phyloP scores from a whole-genome alignment of 2,888 invertebrate species.

The Polylopha cassiicola region DNA sequence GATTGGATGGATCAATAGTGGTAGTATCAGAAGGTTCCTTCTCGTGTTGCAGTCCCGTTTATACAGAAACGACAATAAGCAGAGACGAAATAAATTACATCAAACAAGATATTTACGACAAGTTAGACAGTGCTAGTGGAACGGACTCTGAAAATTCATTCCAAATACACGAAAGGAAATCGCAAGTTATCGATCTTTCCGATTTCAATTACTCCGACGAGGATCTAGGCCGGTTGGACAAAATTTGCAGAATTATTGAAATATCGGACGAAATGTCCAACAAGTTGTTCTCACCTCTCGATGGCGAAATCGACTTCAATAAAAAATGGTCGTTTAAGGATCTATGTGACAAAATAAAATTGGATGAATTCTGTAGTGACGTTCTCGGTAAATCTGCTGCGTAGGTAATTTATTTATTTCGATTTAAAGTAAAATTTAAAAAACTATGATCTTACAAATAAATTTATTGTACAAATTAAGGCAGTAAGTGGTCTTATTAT shows the following conservation, averaged over 20 bases:
- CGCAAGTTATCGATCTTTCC: constrained; percentile 54
- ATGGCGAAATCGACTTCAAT: constrained; percentile 28
- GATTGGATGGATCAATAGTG: constrained; percentile 22
- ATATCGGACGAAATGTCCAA: constrained; percentile 68
- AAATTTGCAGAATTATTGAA: constrained; percentile 68
- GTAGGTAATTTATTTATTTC: constrained; percentile 16
- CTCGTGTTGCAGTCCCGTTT: constrained; percentile 28
- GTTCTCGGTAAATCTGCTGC: constrained; percentile 43
- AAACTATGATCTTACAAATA: constrained; percentile 27
- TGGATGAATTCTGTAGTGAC: constrained; percentile 65
- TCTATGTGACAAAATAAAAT: constrained; percentile 58
- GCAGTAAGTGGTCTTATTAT: constrained; percentile 3
- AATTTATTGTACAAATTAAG: constrained; percentile 24
- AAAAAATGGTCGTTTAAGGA: constrained; percentile 66
- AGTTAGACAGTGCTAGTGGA: constrained; percentile 59
- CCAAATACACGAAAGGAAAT: constrained; percentile 51
- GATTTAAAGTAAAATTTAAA: constrained; percentile 18
- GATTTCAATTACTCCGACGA: constrained; percentile 62
- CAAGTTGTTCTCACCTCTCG: constrained; percentile 50
- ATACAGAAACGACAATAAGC: constrained; percentile 32
- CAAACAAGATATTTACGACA: constrained; percentile 58
- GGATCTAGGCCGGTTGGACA: constrained; percentile 57
- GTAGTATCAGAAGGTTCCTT: constrained; percentile 27
- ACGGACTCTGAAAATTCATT: constrained; percentile 60
- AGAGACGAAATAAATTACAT: constrained; percentile 27